These are phyloP conservation scores for Stramonita haemastoma DNA, from an alignment of 2,888 invertebrate species.

Conservation along the genomic window DNA sequence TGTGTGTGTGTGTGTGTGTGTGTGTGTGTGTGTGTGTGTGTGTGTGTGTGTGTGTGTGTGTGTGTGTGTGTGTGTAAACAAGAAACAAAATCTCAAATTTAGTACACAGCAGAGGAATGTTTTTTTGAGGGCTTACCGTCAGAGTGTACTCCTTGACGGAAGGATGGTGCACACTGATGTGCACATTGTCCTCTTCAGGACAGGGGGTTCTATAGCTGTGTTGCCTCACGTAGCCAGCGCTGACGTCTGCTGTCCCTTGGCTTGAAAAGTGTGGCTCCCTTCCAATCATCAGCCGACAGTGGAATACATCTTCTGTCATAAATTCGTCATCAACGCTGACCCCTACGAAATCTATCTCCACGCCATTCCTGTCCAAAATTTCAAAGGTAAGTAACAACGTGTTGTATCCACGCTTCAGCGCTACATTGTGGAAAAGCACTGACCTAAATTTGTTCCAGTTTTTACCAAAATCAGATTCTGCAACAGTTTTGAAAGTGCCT, in stretches of 20 bases:
- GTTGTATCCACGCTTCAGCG: not conserved
- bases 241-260: not conserved
- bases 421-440: not conserved
- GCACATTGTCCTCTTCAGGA: too few species aligned
- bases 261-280: not conserved
- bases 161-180: too few species aligned
- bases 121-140: not conserved
- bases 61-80: not conserved
- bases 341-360: conserved; percentile 14
- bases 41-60: not conserved
- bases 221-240: too few species aligned
- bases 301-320: not conserved
- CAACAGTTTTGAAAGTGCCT: not conserved
- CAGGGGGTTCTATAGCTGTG: too few species aligned
- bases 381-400: not conserved
- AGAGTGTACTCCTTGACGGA: not conserved
- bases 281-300: too few species aligned
- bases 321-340: conserved; percentile 27
- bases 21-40: not conserved
- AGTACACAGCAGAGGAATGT: too few species aligned
- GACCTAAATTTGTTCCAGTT: conserved; percentile 7
- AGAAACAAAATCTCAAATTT: too few species aligned
- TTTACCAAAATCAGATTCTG: not conserved
- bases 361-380: not conserved
- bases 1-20: too few species aligned